Evolutionary conservation across 2,797 vertebrate species (phyloP), one percentile per base, ranked within the genome.

Genomic region (Mionectes olivaceus): DNA sequence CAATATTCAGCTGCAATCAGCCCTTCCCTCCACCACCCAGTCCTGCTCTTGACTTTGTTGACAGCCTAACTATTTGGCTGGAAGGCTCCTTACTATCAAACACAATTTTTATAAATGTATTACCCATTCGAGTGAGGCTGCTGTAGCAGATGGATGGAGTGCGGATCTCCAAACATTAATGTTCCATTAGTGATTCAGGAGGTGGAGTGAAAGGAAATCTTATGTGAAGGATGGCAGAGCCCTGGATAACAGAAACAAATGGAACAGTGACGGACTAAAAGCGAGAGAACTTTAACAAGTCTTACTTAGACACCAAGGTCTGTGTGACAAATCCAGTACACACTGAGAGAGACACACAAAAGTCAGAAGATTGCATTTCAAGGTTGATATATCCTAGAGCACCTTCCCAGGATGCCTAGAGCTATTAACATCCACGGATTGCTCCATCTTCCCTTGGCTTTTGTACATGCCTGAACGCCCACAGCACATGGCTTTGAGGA

Each of bases 401-500:
- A 97, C 96, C 95, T 95, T 95, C 95, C 96, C 96, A 95, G 97
- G 94, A 91, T 95, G 97, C 93, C 81, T 94, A 93, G 89, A 93
- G 93, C 97, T 97, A 98, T 97, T 96, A 97, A 96, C 67, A 90
- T 93, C 93, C 96, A 94, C 71, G 27, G 95, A 95, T 97, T 96
- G 83, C 97, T 95, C 97, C 94, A 96, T 96, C 97, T 97, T 96
- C 96, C 97, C 97, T 93, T 89, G 97, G 97, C 94, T 96, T 95
- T 96, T 83, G 89, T 89, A 91, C 74, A 89, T 93, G 97, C 97
- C 97, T 88, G 96, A 89, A 97, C 80, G 94, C 90, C 96, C 32
- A 82, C 85, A 85, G 97, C 97, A 95, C 97, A 97, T 97, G 98
- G 98, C 97, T 98, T 97, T 94, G 91, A 97, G 93, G 95, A 96